Percentiles rank a stretch among this genome's conserved stretches.
Conservation (phyloP, 1,140 invertebrate species). For the Aphaenogaster floridana region DNA sequence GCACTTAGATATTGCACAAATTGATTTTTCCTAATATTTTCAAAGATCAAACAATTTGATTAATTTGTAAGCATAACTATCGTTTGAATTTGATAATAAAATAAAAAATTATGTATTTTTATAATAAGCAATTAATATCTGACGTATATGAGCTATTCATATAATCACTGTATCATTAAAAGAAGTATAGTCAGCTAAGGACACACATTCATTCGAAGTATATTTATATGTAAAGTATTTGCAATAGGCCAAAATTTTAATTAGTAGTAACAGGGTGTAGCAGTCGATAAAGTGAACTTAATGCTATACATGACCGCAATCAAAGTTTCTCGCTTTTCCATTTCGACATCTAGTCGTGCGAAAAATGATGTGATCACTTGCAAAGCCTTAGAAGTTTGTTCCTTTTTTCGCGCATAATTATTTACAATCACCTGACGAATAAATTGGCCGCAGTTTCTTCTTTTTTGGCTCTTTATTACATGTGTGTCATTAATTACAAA, state of each 20-base stretch:
- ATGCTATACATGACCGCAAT: slow-evolving; percentile 59
- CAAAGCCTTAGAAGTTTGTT: slow-evolving; percentile 32
- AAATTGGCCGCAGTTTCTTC: neutral
- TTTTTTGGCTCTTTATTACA: neutral
- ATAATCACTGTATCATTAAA: slow-evolving; percentile 34
- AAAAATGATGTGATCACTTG: slow-evolving; percentile 57
- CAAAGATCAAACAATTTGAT: slow-evolving; percentile 29
- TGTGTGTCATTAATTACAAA: slow-evolving; percentile 6
- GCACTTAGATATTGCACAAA: slow-evolving; percentile 22
- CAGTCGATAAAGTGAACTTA: slow-evolving; percentile 69
- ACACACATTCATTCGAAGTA: slow-evolving; percentile 33
- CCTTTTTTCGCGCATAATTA: slow-evolving; percentile 29
- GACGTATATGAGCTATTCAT: slow-evolving; percentile 8
- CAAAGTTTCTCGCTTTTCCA: slow-evolving; percentile 42
- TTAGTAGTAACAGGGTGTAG: slow-evolving; percentile 28
- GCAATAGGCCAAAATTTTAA: slow-evolving; percentile 66
- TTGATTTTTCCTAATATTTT: slow-evolving; percentile 22
- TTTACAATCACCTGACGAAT: slow-evolving; percentile 37
- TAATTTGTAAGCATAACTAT: slow-evolving; percentile 52
- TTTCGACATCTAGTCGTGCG: slow-evolving; percentile 36
- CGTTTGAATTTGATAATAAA: slow-evolving; percentile 41
- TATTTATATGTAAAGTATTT: slow-evolving; percentile 58
- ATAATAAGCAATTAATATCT: slow-evolving; percentile 14
- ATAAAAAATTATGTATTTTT: slow-evolving; percentile 3
- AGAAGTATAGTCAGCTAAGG: neutral